phyloP scores from a whole-genome alignment of 2,888 invertebrate genomes.

The Drosophila silvestris region DNA sequence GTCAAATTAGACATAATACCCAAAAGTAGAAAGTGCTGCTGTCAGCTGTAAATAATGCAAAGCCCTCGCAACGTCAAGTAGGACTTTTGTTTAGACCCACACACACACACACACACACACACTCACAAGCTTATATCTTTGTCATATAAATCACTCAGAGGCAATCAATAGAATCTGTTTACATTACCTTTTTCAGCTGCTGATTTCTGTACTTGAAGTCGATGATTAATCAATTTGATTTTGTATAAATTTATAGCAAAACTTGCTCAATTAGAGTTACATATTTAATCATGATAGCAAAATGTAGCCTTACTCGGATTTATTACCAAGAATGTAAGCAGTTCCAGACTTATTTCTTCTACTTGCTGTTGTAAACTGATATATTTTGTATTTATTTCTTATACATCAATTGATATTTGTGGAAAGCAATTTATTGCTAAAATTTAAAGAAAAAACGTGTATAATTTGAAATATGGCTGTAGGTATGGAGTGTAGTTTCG shows the following conservation, averaged over 20 bases:
- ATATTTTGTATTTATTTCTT: not conserved
- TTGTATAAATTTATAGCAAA: constrained; percentile 22
- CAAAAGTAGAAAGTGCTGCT: constrained; percentile 53
- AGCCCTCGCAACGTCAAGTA: constrained; percentile 44
- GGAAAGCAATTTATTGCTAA: not conserved
- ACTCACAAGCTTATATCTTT: constrained; percentile 5
- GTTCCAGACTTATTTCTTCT: not conserved
- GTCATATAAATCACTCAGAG: constrained; percentile 51
- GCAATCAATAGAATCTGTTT: constrained; percentile 38
- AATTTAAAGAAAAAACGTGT: not conserved
- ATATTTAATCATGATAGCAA: constrained; percentile 8
- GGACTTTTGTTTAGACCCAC: constrained; percentile 32
- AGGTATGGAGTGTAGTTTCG: not conserved
- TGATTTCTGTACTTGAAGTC: constrained; percentile 7
- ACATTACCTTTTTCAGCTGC: constrained; percentile 12
- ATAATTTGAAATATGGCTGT: not conserved
- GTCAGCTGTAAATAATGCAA: constrained; percentile 54
- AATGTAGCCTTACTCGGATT: constrained; percentile 10
- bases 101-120: not conserved
- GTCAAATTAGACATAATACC: constrained; percentile 55
- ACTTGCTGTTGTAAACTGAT: constrained; percentile 4
- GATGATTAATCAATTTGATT: constrained; percentile 13
- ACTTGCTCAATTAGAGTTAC: constrained; percentile 21
- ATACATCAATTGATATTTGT: not conserved
- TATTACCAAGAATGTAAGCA: constrained; percentile 1